phyloP scores from a whole-genome alignment of 2,888 invertebrate genomes.

The Hypercompe scribonia region DNA sequence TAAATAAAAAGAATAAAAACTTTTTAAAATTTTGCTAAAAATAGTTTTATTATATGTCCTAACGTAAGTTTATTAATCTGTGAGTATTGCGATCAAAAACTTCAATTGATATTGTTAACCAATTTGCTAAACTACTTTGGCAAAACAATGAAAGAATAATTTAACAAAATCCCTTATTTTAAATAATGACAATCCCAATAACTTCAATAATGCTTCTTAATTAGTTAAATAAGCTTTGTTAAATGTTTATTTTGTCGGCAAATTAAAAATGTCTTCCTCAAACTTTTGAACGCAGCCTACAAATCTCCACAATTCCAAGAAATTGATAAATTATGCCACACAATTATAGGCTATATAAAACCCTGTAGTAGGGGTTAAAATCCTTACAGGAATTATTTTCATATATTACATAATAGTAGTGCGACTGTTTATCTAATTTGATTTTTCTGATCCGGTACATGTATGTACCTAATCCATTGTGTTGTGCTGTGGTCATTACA shows the following conservation, averaged over 20 bases:
- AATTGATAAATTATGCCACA: not conserved
- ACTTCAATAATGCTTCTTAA: not conserved
- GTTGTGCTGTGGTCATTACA: constrained; percentile 22
- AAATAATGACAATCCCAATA: not conserved
- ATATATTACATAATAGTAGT: constrained; percentile 21
- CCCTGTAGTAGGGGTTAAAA: not conserved
- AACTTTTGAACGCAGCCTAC: constrained; percentile 39
- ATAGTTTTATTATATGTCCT: not conserved
- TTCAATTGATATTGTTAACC: not conserved
- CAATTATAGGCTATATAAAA: fast-evolving
- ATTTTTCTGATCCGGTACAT: constrained; percentile 42
- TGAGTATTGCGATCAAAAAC: not conserved
- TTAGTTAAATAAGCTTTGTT: not conserved
- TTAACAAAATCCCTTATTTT: not conserved
- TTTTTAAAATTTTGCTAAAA: too few species aligned
- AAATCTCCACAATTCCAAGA: constrained; percentile 8
- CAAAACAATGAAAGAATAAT: not conserved
- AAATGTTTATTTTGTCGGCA: not conserved
- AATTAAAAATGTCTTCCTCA: not conserved
- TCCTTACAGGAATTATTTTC: constrained; percentile 4
- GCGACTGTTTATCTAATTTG: constrained; percentile 41
- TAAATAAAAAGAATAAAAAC: not conserved
- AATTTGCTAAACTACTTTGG: not conserved
- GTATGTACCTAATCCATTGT: constrained; percentile 24
- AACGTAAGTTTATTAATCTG: not conserved